Percentiles rank a stretch among this genome's conserved stretches.
These are phyloP conservation scores for Perizoma affinitatum DNA, from an alignment of 2,888 invertebrate species.

Conservation along the genomic window DNA sequence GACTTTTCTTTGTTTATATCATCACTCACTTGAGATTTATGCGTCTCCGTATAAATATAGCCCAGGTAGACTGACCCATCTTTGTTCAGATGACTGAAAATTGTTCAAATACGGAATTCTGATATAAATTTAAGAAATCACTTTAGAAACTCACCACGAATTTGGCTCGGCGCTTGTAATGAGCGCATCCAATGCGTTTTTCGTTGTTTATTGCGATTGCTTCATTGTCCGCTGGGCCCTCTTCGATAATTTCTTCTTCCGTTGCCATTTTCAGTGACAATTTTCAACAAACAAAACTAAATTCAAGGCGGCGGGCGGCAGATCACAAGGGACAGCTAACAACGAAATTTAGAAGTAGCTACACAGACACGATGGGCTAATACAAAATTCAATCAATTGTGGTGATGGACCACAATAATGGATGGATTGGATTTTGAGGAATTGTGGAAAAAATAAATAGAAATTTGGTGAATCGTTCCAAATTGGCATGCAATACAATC, in stretches of 20 bases:
- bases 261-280: conserved; percentile 60
- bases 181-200: conserved; percentile 89
- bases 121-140: too few species aligned
- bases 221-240: conserved; percentile 49
- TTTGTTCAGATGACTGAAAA: conserved; percentile 21
- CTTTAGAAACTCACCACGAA: conserved; percentile 88
- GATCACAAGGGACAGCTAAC: background rate
- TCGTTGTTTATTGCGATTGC: conserved; percentile 56
- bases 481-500: background rate
- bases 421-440: too few species aligned
- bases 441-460: too few species aligned
- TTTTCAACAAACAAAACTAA: conserved; percentile 32
- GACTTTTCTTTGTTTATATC: conserved; percentile 65
- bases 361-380: too few species aligned
- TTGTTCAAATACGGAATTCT: background rate
- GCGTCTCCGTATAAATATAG: conserved; percentile 66
- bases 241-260: conserved; percentile 50
- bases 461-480: conserved; percentile 1
- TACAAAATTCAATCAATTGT: too few species aligned
- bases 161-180: conserved; percentile 93
- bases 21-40: conserved; percentile 46
- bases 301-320: conserved; percentile 34
- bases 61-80: conserved; percentile 49
- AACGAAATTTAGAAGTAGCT: background rate
- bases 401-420: too few species aligned